Evolutionary conservation across 2,888 invertebrate species (phyloP), one percentile per base, ranked within the genome.

Genomic region (Ornithoptera priamus): DNA sequence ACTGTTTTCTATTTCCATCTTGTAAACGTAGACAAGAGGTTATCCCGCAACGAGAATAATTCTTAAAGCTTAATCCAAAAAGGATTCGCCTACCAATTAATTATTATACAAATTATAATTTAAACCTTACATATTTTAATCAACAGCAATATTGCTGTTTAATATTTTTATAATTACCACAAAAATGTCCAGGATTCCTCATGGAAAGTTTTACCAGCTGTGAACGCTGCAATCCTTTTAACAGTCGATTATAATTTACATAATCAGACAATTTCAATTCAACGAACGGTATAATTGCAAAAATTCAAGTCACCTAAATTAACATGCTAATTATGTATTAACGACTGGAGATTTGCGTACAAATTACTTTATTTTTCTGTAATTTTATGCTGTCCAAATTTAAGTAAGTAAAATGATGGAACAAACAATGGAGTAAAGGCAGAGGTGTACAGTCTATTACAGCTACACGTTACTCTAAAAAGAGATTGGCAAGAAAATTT

Each of bases 61-160:
- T 84, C 59, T 30, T 79, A 78, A 50, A 77, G 77, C 75, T 89
- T 88, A 86, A 86, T 86, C 82, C 86, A 76, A 74, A 77, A 80
- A 78, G 76, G 78, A 76, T 75, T 77, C 79, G 80, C 81, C 82
- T 80, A 81, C 81, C 83, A 83, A 86, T 86, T 86, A 83, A 85
- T 83, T 84, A 80, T 86, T 87, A 87, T 89, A 88, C 86, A 89
- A 89, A 90, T 89, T 88, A 86, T 88, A 88, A 81, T 76, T 79
- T 77, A 77, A 83, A 86, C 81, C 85, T 79, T 72, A 77, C 77
- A 78, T 86, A 56, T 62, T 67, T 62, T 62, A 56, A 67, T 42
- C 67, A 42, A 8, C n/a, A 22, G 15, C 42, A 24, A 61, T 42
- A 58, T 50, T 53, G 39, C 18, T 22, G 30, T 17, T 62, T 57